Base-by-base conservation (phyloP, 2,113 vertebrate species). In the Hylia prasina region DNA sequence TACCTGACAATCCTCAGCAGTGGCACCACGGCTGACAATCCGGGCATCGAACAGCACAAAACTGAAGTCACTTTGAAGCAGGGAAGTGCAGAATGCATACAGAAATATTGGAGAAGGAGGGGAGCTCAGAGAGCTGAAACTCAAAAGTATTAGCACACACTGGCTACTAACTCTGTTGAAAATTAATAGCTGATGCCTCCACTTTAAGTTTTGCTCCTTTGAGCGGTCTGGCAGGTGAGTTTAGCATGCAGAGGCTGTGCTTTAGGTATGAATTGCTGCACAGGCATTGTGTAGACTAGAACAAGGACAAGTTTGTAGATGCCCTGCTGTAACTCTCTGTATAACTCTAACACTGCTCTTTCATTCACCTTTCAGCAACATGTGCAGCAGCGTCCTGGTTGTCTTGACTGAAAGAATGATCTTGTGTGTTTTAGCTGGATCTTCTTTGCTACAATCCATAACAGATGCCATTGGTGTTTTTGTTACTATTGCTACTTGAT, bases 381-480 rank as follows among this genome's bases (percentile, higher is more conserved):
- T 90, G 56, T 70, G 71, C 54, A 86, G 82, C 75, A 88, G 66
- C 70, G 51, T 48, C 92, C 79, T 92, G 40, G 39, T 21, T 92
- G 85, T 85, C 48, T 66, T 94, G 71, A 54, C 79, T 53, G 47
- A 92, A 94, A 94, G 90, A 96, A 92, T 75, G 90, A 87, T 56
- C 51, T 80, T 92, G 87, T 92, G 87, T 94, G 54, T 73, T 96
- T 96, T 86, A 96, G 84, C 63, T 87, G 90, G 37, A 71, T 95
- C 92, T 87, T 95, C 96, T 90, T 84, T 96, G 60, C 86, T 84
- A 27, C 93, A 96, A 6, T 84, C 92, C 80, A 92, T 92, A 95
- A 92, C 60, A 95, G 93, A 96, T 93, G 94, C 93, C 93, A 94
- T 64, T 89, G 82, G 72, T 75, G 85, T 12, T 96, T 96, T 97